Evolutionary conservation across 2,797 vertebrate genomes (phyloP).

Genomic region (Danionella dracula): DNA sequence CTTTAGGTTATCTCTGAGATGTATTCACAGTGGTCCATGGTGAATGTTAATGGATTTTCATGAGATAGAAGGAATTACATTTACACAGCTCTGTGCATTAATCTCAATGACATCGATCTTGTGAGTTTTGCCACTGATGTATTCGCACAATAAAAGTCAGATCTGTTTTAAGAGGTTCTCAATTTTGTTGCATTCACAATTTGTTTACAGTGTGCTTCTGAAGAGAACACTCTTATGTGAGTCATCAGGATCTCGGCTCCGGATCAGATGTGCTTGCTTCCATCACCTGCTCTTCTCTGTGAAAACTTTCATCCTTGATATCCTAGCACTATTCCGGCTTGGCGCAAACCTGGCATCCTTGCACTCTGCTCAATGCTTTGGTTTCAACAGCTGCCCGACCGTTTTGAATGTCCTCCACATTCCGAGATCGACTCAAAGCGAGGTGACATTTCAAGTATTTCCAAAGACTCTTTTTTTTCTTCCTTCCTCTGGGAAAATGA

Average conservation of each 20-base stretch:
- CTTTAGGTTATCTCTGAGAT: not conserved
- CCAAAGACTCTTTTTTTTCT: not conserved
- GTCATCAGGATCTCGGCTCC: slow-evolving; percentile 2
- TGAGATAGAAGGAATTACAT: not conserved
- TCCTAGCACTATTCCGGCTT: slow-evolving; percentile 38
- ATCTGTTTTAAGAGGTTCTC: slow-evolving; percentile 3
- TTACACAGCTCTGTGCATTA: not conserved
- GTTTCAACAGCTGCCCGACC: slow-evolving; percentile 63
- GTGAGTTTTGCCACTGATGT: not conserved
- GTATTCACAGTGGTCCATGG: not conserved
- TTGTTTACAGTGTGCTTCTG: not conserved
- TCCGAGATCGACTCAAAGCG: slow-evolving; percentile 57
- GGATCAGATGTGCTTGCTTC: slow-evolving; percentile 4
- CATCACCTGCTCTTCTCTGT: not conserved
- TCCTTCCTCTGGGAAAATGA: slow-evolving; percentile 15
- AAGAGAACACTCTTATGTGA: not conserved
- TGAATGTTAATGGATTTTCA: not conserved
- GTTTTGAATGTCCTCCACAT: slow-evolving; percentile 59
- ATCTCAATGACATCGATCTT: not conserved
- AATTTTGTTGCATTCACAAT: not conserved
- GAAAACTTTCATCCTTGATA: slow-evolving; percentile 7
- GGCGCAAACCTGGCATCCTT: slow-evolving; percentile 45
- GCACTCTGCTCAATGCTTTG: slow-evolving; percentile 59
- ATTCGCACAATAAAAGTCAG: not conserved
- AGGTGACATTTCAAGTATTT: slow-evolving; percentile 65